phyloP scores from a whole-genome alignment of 2,113 vertebrate species.

The Microcebus murinus region DNA sequence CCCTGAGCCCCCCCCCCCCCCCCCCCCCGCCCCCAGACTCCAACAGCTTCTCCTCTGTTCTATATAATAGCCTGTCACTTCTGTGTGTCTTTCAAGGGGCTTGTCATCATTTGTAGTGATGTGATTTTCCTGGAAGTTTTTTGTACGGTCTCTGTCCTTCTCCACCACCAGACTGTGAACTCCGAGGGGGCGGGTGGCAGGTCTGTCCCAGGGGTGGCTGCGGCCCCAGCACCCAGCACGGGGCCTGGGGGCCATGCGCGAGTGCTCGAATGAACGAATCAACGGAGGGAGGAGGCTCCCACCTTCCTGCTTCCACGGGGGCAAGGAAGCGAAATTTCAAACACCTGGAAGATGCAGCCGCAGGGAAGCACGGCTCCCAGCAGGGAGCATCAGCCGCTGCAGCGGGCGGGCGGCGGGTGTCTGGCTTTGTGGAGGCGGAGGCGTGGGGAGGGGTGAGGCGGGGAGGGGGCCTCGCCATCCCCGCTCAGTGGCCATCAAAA shows the following conservation, averaged over 20 bases:
- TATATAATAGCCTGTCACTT: too few species aligned
- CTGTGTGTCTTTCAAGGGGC: too few species aligned
- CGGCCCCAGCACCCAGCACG: too few species aligned
- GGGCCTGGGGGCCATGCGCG: not conserved
- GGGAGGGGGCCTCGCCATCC: not conserved
- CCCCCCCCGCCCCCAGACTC: too few species aligned
- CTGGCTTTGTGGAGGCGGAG: slow-evolving; percentile 44
- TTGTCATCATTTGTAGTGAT: not conserved
- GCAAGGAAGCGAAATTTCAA: slow-evolving; percentile 45
- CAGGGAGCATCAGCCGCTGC: not conserved
- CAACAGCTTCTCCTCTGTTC: not conserved
- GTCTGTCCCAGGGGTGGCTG: not conserved
- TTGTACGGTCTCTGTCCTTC: not conserved
- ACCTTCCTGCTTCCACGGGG: not conserved
- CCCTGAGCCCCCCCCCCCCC: too few species aligned
- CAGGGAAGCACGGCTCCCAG: slow-evolving; percentile 1
- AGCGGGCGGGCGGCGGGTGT: not conserved
- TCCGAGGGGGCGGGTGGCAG: not conserved
- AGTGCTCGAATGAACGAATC: rapidly evolving
- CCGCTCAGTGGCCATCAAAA: not conserved
- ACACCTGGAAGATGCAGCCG: not conserved
- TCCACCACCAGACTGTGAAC: not conserved
- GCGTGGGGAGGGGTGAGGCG: not conserved
- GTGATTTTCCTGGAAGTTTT: not conserved
- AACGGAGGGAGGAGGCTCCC: not conserved